Conservation (phyloP, 2,113 vertebrate species). For the Eulemur macaco region DNA sequence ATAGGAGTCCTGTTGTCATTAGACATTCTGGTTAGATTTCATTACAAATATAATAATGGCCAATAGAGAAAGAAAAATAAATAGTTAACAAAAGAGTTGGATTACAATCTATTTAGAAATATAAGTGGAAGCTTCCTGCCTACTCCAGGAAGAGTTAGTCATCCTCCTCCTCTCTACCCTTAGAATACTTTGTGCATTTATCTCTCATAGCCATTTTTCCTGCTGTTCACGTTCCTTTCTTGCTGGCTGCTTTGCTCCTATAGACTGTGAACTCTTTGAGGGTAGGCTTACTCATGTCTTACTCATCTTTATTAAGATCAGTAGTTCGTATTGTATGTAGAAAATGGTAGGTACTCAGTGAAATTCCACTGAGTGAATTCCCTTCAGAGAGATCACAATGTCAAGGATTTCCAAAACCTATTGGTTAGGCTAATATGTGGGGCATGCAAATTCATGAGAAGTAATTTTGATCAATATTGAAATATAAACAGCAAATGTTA, state of each 20-base stretch:
- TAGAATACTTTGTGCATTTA: not conserved
- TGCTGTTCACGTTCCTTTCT: not conserved
- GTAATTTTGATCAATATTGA: constrained; percentile 13
- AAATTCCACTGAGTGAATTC: not conserved
- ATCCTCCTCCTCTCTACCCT: not conserved
- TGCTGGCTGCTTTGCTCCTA: not conserved
- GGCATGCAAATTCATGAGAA: not conserved
- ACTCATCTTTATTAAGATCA: not conserved
- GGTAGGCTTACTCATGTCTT: not conserved
- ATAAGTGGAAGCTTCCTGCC: constrained; percentile 22
- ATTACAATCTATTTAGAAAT: not conserved
- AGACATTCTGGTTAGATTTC: not conserved
- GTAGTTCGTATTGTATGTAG: not conserved
- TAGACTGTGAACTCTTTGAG: not conserved
- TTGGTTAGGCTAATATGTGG: not conserved
- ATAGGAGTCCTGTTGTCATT: not conserved
- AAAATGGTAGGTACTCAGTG: not conserved
- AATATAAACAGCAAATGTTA: not conserved
- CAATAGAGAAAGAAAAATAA: not conserved
- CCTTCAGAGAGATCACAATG: not conserved
- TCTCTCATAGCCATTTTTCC: not conserved
- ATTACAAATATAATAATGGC: not conserved
- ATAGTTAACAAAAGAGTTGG: not conserved
- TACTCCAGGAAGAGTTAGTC: not conserved
- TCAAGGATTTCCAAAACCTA: not conserved